Percentiles rank a stretch among this genome's conserved stretches.
phyloP scores from a whole-genome alignment of 2,797 vertebrate species.

The Hipposideros larvatus region DNA sequence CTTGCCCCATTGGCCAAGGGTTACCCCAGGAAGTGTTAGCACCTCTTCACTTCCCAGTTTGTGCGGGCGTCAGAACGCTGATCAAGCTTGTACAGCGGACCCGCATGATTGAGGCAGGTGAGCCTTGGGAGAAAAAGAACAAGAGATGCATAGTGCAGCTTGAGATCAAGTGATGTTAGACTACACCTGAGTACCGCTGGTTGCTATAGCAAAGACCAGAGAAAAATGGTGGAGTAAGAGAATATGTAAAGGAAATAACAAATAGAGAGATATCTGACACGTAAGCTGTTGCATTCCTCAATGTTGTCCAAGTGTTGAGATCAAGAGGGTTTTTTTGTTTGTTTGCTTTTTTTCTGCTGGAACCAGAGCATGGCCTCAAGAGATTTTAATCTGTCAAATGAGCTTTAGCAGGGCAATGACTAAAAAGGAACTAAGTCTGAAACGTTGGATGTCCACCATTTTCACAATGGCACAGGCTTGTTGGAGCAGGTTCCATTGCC shows the following conservation, averaged over 20 bases:
- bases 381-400: background rate
- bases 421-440: background rate
- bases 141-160: background rate
- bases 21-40: background rate
- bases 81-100: background rate
- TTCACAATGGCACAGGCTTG: background rate
- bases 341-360: no score
- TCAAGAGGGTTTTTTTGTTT: background rate
- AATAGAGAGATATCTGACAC: background rate
- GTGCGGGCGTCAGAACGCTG: background rate
- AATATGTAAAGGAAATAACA: background rate
- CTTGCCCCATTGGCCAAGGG: background rate
- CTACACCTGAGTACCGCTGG: background rate
- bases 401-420: background rate
- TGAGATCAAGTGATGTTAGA: background rate
- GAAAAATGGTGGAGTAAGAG: background rate
- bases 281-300: background rate
- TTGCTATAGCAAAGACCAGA: constrained; percentile 51
- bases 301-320: background rate
- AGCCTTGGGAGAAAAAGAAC: background rate
- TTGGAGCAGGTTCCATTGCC: background rate
- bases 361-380: background rate
- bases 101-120: background rate
- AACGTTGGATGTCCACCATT: background rate
- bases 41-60: background rate